Conservation (phyloP, 1,140 invertebrate genomes). For the Melipona quadrifasciata region DNA sequence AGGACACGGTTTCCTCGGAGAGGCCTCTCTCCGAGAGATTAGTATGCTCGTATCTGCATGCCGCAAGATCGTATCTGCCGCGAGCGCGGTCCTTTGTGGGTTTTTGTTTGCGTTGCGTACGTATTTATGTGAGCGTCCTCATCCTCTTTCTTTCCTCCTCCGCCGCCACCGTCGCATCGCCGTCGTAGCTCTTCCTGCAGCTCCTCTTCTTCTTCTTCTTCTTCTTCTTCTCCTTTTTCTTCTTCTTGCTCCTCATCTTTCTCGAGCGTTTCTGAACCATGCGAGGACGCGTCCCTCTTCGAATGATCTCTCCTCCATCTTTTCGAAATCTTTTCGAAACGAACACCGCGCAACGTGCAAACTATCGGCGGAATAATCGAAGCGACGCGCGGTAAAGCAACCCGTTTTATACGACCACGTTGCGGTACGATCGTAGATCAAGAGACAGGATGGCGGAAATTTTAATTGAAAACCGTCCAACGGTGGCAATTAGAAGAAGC, state of each 20-base stretch:
- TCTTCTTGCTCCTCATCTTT: not conserved
- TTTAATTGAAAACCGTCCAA: constrained; percentile 19
- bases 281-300: constrained; percentile 44
- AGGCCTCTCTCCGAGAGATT: constrained; percentile 69
- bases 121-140: constrained; percentile 79
- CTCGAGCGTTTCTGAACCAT: constrained; percentile 32
- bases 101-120: constrained; percentile 78
- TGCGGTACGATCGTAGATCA: not conserved
- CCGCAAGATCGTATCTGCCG: constrained; percentile 80
- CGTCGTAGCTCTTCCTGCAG: constrained; percentile 33
- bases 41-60: constrained; percentile 81
- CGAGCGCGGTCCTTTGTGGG: constrained; percentile 77
- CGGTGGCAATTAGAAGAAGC: constrained; percentile 15
- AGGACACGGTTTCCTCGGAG: constrained; percentile 60
- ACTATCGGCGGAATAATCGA: not conserved
- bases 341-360: not conserved
- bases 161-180: constrained; percentile 13
- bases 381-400: not conserved
- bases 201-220: constrained; percentile 17
- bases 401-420: not conserved
- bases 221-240: constrained; percentile 23
- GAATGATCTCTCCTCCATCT: not conserved
- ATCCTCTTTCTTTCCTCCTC: constrained; percentile 64
- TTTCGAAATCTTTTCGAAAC: not conserved
- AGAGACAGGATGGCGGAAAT: not conserved